Conservation (phyloP, 2,113 vertebrate species). For the Rousettus leschenaultii region DNA sequence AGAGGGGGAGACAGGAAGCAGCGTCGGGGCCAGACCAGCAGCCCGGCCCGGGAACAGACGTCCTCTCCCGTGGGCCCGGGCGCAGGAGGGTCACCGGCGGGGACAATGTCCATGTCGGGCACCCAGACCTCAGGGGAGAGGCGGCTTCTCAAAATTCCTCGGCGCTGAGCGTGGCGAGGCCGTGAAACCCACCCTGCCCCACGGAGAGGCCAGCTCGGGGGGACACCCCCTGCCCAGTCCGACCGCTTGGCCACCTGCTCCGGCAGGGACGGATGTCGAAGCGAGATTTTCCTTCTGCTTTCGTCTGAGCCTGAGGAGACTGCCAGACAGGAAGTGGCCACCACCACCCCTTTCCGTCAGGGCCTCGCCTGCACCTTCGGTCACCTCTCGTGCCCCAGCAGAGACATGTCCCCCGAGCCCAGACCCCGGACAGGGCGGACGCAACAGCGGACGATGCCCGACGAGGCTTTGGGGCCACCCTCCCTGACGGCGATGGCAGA, state of each 20-base stretch:
- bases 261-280: accelerated
- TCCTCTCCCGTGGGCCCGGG: accelerated
- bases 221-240: accelerated
- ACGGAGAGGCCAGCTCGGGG: accelerated
- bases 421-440: accelerated
- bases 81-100: accelerated
- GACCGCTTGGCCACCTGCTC: accelerated
- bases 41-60: accelerated
- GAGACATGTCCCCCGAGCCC: not conserved
- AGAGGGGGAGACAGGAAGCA: accelerated
- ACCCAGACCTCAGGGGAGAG: not conserved
- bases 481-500: accelerated
- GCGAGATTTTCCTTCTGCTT: not conserved
- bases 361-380: not conserved
- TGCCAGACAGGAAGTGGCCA: not conserved
- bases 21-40: accelerated
- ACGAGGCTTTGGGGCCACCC: not conserved
- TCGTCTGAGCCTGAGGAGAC: not conserved
- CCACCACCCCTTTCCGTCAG: accelerated
- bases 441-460: not conserved
- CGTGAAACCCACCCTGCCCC: no score
- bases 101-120: accelerated
- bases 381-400: not conserved
- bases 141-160: accelerated
- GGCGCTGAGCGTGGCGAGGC: accelerated